phyloP scores from a whole-genome alignment of 2,113 vertebrate genomes.

The Larimichthys polyactis region DNA sequence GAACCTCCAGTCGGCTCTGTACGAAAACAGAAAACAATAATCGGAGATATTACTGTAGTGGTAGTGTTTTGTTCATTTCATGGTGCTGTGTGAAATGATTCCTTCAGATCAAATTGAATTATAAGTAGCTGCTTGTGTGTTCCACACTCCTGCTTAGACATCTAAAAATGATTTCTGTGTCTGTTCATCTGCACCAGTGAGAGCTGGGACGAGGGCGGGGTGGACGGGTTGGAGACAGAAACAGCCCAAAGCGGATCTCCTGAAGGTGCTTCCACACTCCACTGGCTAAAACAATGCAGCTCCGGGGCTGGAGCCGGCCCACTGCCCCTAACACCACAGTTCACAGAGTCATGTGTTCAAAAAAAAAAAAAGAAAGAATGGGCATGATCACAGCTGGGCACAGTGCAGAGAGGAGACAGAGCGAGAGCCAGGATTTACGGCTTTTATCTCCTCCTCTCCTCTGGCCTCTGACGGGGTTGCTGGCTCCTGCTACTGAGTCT shows the following conservation, averaged over 20 bases:
- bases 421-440: slow-evolving; percentile 35
- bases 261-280: slow-evolving; percentile 21
- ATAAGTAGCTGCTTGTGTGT: not conserved
- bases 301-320: slow-evolving; percentile 14
- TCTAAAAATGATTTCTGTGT: not conserved
- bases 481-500: slow-evolving; percentile 44
- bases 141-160: not conserved
- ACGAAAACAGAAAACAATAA: not conserved
- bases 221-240: not conserved
- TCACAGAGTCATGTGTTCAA: slow-evolving; percentile 43
- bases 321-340: slow-evolving; percentile 21
- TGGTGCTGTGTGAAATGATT: not conserved
- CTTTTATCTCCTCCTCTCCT: slow-evolving; percentile 35
- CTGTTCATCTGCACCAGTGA: slow-evolving; percentile 11
- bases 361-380: slow-evolving; percentile 43
- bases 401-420: slow-evolving; percentile 44
- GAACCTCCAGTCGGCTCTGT: not conserved
- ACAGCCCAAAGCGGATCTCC: slow-evolving; percentile 22
- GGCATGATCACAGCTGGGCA: slow-evolving; percentile 47
- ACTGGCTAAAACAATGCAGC: slow-evolving; percentile 34
- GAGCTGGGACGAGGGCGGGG: not conserved
- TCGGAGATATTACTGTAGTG: no score
- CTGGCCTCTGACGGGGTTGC: slow-evolving; percentile 14
- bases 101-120: not conserved
- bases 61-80: not conserved